Base-by-base conservation (phyloP, 2,888 invertebrate species). In the Hermodice carunculata region DNA sequence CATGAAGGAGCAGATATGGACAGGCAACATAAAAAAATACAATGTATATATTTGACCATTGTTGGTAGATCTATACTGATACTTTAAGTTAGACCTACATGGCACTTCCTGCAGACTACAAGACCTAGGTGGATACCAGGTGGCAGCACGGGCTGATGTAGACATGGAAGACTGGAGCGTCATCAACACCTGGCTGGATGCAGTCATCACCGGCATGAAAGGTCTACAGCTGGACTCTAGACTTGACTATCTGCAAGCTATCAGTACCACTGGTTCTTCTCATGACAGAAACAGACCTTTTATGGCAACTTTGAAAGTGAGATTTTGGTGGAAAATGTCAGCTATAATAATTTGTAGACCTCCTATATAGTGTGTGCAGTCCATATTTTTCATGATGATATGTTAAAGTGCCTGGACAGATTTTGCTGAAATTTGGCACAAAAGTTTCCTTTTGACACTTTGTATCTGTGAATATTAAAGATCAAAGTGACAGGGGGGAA, bases 111-210 rank as follows among this genome's bases (percentile, higher is more conserved):
- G 11, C 54, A 77, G 76, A 44, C 60, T 78, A 5, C n/a, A 28
- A 29, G 54, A 75, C 4, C 59, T 70, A 22, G 68, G 68, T 6
- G 70, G 65, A 28, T n/a, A 44, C 22, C 43, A 68, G 31, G 42
- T 77, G 6, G 58, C 71, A 19, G 44, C 52, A 6, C 54, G 69
- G 31, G 67, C 68, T 22, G 74, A 76, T 31, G 75, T 79, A 3
- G 79, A 79, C 51, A 71, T 71, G 72, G 79, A 79, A 57, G 76
- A 79, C 51, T 76, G 76, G 75, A 49, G 70, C 17, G 67, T 72
- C 8, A 76, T 79, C 19, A 70, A 71, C 51, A 31, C 22, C 1
- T 79, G 79, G 79, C 62, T 76, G 54, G 59, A 72, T 19, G 56
- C 42, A 24, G 69, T 76, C 3, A 24, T 66, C 4, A 8, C 19